Conservation (phyloP, 2,888 invertebrate species). For the Vanessa cardui region DNA sequence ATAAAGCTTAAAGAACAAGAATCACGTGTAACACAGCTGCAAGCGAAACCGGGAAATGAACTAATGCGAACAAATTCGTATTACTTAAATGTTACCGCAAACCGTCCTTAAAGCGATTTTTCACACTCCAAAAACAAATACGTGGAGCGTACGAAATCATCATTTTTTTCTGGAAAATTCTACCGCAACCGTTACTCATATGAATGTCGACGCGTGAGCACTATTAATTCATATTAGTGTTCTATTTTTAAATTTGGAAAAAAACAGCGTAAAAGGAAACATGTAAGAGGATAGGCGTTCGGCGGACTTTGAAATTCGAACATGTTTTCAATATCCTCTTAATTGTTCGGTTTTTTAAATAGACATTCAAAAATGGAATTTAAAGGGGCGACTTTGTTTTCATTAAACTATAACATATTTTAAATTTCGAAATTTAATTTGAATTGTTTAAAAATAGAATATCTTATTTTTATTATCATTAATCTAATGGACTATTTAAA, state of each 20-base stretch:
- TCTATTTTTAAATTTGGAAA: slow-evolving; percentile 60
- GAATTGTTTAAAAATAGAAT: not conserved
- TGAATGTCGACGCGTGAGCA: slow-evolving; percentile 51
- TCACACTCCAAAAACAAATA: slow-evolving; percentile 78
- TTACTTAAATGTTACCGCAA: slow-evolving; percentile 74
- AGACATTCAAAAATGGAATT: slow-evolving; percentile 23
- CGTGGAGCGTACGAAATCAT: slow-evolving; percentile 63
- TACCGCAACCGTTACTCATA: slow-evolving; percentile 44
- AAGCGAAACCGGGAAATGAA: slow-evolving; percentile 59
- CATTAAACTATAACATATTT: not conserved
- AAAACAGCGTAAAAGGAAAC: slow-evolving; percentile 41
- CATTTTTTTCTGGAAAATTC: slow-evolving; percentile 50
- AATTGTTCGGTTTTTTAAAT: slow-evolving; percentile 39
- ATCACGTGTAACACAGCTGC: slow-evolving; percentile 71
- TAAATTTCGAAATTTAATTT: not conserved
- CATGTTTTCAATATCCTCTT: slow-evolving; percentile 44
- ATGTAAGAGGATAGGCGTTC: slow-evolving; percentile 48
- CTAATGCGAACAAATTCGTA: slow-evolving; percentile 77
- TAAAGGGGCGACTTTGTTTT: slow-evolving; percentile 3
- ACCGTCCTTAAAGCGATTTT: slow-evolving; percentile 76
- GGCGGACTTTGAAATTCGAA: slow-evolving; percentile 67
- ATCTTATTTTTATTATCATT: not conserved
- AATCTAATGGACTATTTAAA: slow-evolving; percentile 3
- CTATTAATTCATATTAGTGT: slow-evolving; percentile 74
- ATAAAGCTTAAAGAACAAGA: slow-evolving; percentile 61